These are phyloP conservation scores for silkworm (Bombyx mori) DNA, from an alignment of 1,140 invertebrate genomes.

Conservation along the genomic window ASM3026992v2 NC_085111.1:14682001-14682500, in stretches of 20 bases:
- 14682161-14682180: too few relatives aligned
- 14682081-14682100: too few relatives aligned
- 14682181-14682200: too few relatives aligned
- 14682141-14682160: too few relatives aligned
- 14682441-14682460: slow-evolving; percentile 30
- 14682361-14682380: slow-evolving; percentile 46
- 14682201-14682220: too few relatives aligned
- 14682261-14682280: slow-evolving; percentile 42
- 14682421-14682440: slow-evolving; percentile 42
- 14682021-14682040: too few relatives aligned
- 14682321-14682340: slow-evolving; percentile 37
- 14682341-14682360: slow-evolving; percentile 47
- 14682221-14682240: too few relatives aligned
- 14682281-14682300: slow-evolving; percentile 55
- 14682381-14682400: slow-evolving; percentile 50
- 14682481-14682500: background rate
- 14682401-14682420: slow-evolving; percentile 44
- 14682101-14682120: too few relatives aligned
- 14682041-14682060: too few relatives aligned
- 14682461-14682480: background rate
- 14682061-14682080: too few relatives aligned
- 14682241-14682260: background rate
- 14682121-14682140: too few relatives aligned
- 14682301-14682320: slow-evolving; percentile 40
- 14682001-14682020: too few relatives aligned